Evolutionary conservation across 1,140 invertebrate species (phyloP).

Genomic region (Steinernema feltiae): DNA sequence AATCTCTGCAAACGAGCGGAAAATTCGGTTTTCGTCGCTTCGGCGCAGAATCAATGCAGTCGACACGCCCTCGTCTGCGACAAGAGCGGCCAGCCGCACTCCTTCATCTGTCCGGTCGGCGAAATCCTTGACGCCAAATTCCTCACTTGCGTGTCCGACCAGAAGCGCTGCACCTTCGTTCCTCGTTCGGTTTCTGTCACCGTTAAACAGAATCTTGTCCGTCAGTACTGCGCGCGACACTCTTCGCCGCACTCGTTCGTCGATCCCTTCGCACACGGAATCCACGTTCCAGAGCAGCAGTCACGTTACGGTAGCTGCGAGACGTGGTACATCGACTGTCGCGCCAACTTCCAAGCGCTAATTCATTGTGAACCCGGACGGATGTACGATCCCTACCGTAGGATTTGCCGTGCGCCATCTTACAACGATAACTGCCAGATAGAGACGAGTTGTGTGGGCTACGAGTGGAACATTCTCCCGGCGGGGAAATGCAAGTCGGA

Average conservation of each 20-base stretch:
- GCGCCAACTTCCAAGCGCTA: background rate
- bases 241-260: background rate
- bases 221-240: background rate
- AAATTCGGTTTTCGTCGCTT: background rate
- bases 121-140: background rate
- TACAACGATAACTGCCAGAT: background rate
- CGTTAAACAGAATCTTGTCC: background rate
- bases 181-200: background rate
- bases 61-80: background rate
- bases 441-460: background rate
- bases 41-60: background rate
- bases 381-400: background rate
- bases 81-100: background rate
- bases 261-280: background rate
- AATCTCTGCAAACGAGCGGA: background rate
- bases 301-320: background rate
- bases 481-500: background rate
- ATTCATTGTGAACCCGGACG: background rate
- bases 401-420: background rate
- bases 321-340: background rate
- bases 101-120: background rate
- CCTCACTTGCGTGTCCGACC: background rate
- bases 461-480: background rate
- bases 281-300: background rate
- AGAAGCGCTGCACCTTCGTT: background rate